Conservation (phyloP, 2,797 vertebrate species). For the Sylvia borin region DNA sequence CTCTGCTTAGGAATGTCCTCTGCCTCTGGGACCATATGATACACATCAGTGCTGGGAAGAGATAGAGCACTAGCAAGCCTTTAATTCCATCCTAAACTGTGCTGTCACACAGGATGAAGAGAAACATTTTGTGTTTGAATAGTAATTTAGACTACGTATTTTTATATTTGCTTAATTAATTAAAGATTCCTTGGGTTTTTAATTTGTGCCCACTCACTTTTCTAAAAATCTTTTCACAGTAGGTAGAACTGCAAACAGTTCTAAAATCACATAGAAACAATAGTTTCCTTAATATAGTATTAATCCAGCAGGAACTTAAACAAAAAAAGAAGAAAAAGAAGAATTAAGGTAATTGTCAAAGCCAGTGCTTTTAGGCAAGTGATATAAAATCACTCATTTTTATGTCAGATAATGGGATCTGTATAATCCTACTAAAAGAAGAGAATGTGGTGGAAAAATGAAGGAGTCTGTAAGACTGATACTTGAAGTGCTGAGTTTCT, state of each 20-base stretch:
- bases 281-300: not conserved
- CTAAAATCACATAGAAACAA: not conserved
- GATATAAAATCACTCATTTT: not conserved
- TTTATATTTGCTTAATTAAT: not conserved
- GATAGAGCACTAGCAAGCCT: not conserved
- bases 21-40: not conserved
- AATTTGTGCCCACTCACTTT: not conserved
- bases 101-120: not conserved
- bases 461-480: not conserved
- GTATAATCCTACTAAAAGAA: not conserved
- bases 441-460: not conserved
- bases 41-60: not conserved
- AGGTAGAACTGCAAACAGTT: not conserved
- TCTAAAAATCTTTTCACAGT: not conserved
- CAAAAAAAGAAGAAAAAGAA: not conserved
- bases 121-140: not conserved
- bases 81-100: not conserved
- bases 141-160: not conserved
- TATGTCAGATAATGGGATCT: not conserved
- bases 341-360: not conserved
- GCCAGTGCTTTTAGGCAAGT: not conserved
- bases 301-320: not conserved
- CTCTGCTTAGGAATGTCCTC: conserved; percentile 10
- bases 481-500: not conserved
- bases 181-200: not conserved